Evolutionary conservation across 1,140 invertebrate genomes (phyloP), one percentile per base, ranked within the genome.

Genomic region (Catajapyx aquilonaris): DNA sequence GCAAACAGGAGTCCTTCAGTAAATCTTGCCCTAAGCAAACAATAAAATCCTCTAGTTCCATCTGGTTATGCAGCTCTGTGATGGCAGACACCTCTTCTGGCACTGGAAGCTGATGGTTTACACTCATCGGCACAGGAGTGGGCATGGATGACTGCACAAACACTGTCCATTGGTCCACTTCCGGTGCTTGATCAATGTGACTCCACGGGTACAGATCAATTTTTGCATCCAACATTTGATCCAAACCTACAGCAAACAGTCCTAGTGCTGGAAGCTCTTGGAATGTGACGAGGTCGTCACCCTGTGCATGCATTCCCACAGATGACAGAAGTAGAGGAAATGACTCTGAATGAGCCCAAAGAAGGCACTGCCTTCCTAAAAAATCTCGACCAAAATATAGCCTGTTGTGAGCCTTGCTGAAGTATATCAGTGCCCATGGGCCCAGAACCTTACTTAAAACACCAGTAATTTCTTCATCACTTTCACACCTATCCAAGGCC

Each of bases 331-430:
- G 48, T 31, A 71, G 46, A 19, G n/a, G n/a, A n/a, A n/a, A n/a
- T n/a, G n/a, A n/a, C n/a, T n/a, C n/a, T n/a, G n/a, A n/a, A n/a
- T n/a, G n/a, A n/a, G n/a, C n/a, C 49, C 81, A 65, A 13, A 90
- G 56, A 23, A 91, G 60, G 57, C 81, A 83, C 43, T 81, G 71
- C 44, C 86, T 65, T 18, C 88, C 88, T 55, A 87, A 73, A 42
- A 64, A 60, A 60, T 95, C 88, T 54, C 87, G 64, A 5, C 73
- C 76, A 61, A 91, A 88, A 61, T 78, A 88, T 23, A 95, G 43
- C 11, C 50, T 53, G 34, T 69, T 59, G 2, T 48, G 51, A 23
- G 43, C 41, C 51, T 66, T 72, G 48, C 84, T 62, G 54, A 68
- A 81, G 52, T 77, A 87, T 34, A 90, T 66, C 37, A 91, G 68